These are phyloP conservation scores for Noctua fimbriata DNA, from an alignment of 2,888 invertebrate species.

Conservation along the genomic window DNA sequence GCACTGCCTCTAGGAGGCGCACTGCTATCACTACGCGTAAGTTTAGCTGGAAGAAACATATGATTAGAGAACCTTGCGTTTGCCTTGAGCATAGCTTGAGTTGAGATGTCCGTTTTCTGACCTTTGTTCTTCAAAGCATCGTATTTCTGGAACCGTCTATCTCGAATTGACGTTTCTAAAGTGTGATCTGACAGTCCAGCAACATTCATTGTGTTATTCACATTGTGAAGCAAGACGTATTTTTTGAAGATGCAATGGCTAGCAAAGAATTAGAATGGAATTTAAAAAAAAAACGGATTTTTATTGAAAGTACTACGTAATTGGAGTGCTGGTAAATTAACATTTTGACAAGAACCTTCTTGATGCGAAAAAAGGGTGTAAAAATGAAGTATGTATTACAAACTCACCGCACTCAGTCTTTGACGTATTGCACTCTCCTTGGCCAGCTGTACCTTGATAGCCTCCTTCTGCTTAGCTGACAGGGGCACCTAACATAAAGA, in stretches of 20 bases:
- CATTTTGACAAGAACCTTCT: neutral
- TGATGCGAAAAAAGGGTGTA: neutral
- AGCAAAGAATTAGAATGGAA: no score
- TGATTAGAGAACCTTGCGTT: neutral
- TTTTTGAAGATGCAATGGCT: neutral
- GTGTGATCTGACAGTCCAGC: neutral
- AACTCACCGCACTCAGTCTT: slow-evolving; percentile 91
- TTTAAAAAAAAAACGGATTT: no score
- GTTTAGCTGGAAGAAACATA: slow-evolving; percentile 73
- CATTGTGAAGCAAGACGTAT: neutral
- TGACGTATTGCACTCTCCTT: slow-evolving; percentile 95
- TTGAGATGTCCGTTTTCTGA: neutral
- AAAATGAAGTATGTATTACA: neutral
- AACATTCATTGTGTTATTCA: neutral
- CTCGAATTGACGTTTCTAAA: neutral
- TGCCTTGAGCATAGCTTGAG: neutral
- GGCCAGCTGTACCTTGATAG: slow-evolving; percentile 95
- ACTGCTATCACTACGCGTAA: slow-evolving; percentile 76
- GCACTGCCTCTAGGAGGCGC: slow-evolving; percentile 89
- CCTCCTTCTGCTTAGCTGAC: slow-evolving; percentile 97
- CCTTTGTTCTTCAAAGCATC: neutral
- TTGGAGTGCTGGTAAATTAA: neutral
- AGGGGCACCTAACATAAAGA: slow-evolving; percentile 76
- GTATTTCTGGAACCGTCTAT: neutral
- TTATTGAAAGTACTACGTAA: neutral